phyloP scores from a whole-genome alignment of 2,113 vertebrate species.

The Chauna torquata region DNA sequence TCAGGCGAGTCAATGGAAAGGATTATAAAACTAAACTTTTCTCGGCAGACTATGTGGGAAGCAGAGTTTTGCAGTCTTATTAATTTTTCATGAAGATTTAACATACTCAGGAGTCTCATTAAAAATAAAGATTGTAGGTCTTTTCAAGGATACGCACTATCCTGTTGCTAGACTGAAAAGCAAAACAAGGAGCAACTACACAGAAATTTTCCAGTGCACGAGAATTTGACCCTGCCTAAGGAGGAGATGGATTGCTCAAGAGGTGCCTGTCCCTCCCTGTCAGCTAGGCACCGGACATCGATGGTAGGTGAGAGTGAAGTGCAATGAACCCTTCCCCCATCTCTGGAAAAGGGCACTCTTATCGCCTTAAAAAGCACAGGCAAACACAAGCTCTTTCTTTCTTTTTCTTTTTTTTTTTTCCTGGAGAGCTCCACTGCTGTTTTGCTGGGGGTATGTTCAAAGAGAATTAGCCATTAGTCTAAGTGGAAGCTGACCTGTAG shows the following conservation, averaged over 20 bases:
- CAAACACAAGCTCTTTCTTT: not conserved
- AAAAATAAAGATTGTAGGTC: not conserved
- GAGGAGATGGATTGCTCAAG: not conserved
- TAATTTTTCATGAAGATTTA: constrained; percentile 57
- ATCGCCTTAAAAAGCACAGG: not conserved
- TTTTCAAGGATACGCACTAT: not conserved
- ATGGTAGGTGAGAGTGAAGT: not conserved
- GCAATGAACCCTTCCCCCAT: not conserved
- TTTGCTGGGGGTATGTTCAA: not conserved
- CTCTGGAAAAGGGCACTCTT: not conserved
- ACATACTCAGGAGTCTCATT: constrained; percentile 16
- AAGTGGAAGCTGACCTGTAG: not conserved
- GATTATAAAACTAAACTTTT: constrained; percentile 10
- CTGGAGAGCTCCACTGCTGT: not conserved
- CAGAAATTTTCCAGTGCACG: not conserved
- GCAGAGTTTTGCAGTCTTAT: constrained; percentile 50
- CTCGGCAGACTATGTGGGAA: constrained; percentile 35
- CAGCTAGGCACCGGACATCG: not conserved
- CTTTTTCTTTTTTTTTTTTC: no score
- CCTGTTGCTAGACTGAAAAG: not conserved
- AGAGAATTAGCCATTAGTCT: not conserved
- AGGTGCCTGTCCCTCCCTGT: not conserved
- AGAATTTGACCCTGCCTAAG: not conserved
- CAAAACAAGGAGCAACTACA: not conserved
- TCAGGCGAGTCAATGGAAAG: not conserved